Evolutionary conservation across 2,888 invertebrate genomes (phyloP).

Genomic region (Rhagonycha lutea): DNA sequence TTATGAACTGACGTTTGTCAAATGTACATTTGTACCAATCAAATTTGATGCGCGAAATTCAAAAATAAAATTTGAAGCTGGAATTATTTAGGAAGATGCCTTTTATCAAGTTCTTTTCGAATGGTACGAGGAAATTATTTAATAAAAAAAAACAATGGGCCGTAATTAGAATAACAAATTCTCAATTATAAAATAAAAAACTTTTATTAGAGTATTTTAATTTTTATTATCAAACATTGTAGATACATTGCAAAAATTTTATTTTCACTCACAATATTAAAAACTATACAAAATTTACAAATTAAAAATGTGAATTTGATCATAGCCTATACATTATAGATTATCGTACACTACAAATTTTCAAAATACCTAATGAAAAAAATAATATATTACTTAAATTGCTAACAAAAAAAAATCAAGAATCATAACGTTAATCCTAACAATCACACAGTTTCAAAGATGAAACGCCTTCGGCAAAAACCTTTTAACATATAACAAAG

Average conservation of each 20-base stretch:
- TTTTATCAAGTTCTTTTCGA: too few relatives aligned
- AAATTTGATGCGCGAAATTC: background rate
- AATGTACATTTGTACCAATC: background rate
- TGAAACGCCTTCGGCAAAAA: background rate
- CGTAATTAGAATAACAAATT: too few relatives aligned
- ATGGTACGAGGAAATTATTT: too few relatives aligned
- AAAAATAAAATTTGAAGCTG: too few relatives aligned
- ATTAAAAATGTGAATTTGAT: background rate
- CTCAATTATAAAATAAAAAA: too few relatives aligned
- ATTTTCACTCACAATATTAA: background rate
- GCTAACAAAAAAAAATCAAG: background rate
- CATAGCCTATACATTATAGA: background rate
- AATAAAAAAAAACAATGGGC: too few relatives aligned
- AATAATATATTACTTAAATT: background rate
- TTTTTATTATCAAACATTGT: background rate
- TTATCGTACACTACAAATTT: background rate
- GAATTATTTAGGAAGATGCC: too few relatives aligned
- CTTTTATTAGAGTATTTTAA: background rate
- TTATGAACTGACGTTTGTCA: background rate
- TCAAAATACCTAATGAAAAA: background rate
- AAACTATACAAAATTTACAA: conserved; percentile 4
- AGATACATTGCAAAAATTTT: background rate
- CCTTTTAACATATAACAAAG: background rate
- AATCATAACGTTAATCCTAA: background rate
- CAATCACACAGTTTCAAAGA: background rate